Evolutionary conservation across 1,140 invertebrate species (phyloP).

Genomic region (Drosophila truncata): DNA sequence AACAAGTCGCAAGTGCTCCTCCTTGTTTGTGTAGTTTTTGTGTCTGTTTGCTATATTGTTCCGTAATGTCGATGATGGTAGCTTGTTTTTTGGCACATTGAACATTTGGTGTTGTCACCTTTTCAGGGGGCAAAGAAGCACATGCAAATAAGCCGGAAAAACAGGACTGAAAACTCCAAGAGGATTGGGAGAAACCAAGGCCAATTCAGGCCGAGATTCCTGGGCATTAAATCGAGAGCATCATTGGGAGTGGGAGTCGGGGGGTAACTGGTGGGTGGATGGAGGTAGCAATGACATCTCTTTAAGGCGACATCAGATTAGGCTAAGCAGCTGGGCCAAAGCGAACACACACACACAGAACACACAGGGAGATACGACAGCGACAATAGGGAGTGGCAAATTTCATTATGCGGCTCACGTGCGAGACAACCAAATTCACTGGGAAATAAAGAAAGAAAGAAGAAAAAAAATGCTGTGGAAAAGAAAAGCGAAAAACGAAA

Average conservation of each 20-base stretch:
- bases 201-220: slow-evolving; percentile 68
- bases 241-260: slow-evolving; percentile 13
- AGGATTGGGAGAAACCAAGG: slow-evolving; percentile 29
- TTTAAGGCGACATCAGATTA: slow-evolving; percentile 81
- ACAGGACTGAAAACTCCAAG: slow-evolving; percentile 22
- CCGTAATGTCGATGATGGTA: slow-evolving; percentile 53
- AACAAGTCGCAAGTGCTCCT: background rate
- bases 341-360: slow-evolving; percentile 35
- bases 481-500: slow-evolving; percentile 45
- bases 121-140: slow-evolving; percentile 42
- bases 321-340: slow-evolving; percentile 79
- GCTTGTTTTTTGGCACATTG: slow-evolving; percentile 80
- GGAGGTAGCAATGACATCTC: slow-evolving; percentile 59
- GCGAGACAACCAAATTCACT: slow-evolving; percentile 85
- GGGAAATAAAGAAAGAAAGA: slow-evolving; percentile 65
- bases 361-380: slow-evolving; percentile 24
- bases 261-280: background rate
- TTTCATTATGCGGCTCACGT: slow-evolving; percentile 84
- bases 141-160: slow-evolving; percentile 73
- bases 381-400: slow-evolving; percentile 71
- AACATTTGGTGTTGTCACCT: slow-evolving; percentile 82
- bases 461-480: slow-evolving; percentile 47
- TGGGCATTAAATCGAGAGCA: slow-evolving; percentile 72
- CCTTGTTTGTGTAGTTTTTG: slow-evolving; percentile 23
- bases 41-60: slow-evolving; percentile 38